Evolutionary conservation across 2,888 invertebrate genomes (phyloP).

Genomic region (Thyatira batis): DNA sequence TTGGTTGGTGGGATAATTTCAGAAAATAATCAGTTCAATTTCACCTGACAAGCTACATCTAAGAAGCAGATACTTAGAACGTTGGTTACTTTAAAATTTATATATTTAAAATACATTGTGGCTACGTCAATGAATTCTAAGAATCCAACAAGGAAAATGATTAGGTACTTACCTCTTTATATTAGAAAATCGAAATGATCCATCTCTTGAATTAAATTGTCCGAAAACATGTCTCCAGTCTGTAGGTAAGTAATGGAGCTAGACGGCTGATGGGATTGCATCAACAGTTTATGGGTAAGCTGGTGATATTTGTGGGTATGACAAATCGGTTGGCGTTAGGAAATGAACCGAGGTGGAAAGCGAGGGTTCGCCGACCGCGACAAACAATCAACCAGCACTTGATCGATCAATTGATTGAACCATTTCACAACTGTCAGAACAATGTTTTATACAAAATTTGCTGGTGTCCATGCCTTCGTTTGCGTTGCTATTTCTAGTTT

Average conservation of each 20-base stretch:
- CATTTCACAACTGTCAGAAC: constrained; percentile 32
- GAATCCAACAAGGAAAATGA: background rate
- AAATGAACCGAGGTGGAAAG: constrained; percentile 55
- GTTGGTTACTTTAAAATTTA: background rate
- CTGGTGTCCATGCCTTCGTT: background rate
- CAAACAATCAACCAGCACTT: constrained; percentile 37
- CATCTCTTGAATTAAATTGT: background rate
- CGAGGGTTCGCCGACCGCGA: constrained; percentile 42
- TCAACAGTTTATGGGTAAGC: background rate
- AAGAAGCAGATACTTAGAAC: background rate
- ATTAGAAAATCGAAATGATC: background rate
- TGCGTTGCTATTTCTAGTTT: background rate
- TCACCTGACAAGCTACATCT: too few relatives aligned
- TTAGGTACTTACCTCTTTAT: too few relatives aligned
- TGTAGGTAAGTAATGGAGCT: too few relatives aligned
- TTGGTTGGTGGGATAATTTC: too few relatives aligned
- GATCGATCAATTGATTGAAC: constrained; percentile 48
- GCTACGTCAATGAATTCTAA: background rate
- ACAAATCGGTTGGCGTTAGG: constrained; percentile 61
- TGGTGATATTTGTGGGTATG: constrained; percentile 35
- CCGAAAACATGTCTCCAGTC: background rate
- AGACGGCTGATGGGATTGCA: background rate
- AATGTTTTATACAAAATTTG: background rate
- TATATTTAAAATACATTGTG: background rate
- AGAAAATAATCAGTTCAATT: too few relatives aligned